These are phyloP conservation scores for Drosophila nebulosa DNA, from an alignment of 1,140 invertebrate species.

Conservation along the genomic window DNA sequence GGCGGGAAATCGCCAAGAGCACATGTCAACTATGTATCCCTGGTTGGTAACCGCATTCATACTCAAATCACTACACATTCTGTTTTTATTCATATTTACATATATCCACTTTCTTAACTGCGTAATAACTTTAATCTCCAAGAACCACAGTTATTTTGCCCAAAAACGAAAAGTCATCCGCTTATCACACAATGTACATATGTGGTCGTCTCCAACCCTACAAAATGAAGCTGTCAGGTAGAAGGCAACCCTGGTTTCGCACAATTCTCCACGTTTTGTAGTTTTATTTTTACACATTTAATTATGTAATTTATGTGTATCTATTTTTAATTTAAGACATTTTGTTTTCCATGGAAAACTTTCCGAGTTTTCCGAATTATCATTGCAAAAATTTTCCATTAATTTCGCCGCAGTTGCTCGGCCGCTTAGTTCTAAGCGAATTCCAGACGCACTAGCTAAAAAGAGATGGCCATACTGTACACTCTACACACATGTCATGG, in stretches of 20 bases:
- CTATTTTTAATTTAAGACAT: background rate
- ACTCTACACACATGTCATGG: constrained; percentile 11
- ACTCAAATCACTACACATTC: background rate
- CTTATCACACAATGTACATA: background rate
- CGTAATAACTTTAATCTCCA: background rate
- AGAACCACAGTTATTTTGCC: background rate
- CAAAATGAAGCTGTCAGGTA: background rate
- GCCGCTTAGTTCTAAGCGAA: background rate
- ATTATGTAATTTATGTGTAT: background rate
- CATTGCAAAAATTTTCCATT: constrained; percentile 20
- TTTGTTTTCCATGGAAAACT: background rate
- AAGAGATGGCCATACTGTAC: constrained; percentile 39
- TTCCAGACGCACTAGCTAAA: constrained; percentile 23
- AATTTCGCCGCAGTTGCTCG: background rate
- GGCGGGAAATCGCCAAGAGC: constrained; percentile 34
- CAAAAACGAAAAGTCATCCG: background rate
- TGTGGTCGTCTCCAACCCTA: background rate
- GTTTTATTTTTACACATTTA: background rate
- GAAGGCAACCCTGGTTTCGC: background rate
- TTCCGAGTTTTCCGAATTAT: constrained; percentile 5
- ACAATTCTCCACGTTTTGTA: background rate
- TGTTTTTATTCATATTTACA: constrained; percentile 3
- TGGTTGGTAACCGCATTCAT: background rate
- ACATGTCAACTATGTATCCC: background rate
- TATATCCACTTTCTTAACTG: background rate